phyloP scores from a whole-genome alignment of 2,888 invertebrate genomes.

The Conus canariensis region DNA sequence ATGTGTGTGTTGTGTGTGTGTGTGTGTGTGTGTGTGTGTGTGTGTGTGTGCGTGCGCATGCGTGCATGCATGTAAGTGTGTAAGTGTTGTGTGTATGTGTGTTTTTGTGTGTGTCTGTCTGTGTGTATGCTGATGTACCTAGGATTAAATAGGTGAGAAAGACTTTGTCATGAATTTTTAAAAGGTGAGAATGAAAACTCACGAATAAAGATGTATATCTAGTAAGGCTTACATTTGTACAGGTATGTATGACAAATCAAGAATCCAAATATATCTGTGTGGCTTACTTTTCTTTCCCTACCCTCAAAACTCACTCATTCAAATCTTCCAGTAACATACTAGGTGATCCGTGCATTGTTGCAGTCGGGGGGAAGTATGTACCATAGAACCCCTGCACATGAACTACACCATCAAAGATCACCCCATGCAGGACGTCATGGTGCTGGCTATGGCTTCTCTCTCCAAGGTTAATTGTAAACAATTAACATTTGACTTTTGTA shows the following conservation, averaged over 20 bases:
- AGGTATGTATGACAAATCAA: no score
- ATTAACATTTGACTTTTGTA: background rate
- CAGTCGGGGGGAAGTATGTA: conserved; percentile 95
- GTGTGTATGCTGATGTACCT: no score
- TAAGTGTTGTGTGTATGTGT: no score
- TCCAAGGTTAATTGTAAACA: conserved; percentile 85
- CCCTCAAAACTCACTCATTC: no score
- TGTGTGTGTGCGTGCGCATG: background rate
- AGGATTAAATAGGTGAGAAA: no score
- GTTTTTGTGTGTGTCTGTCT: background rate
- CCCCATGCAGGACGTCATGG: conserved; percentile 86
- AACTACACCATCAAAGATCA: conserved; percentile 81
- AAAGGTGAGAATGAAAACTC: no score
- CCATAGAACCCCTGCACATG: conserved; percentile 85
- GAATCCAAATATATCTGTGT: background rate
- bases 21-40: background rate
- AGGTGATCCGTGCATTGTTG: conserved; percentile 34
- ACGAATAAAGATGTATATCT: no score
- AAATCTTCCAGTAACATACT: no score
- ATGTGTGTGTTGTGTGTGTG: background rate
- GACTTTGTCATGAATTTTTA: no score
- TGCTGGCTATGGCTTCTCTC: conserved; percentile 95
- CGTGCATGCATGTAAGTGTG: no score
- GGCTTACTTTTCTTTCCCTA: no score
- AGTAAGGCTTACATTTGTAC: no score